phyloP scores from a whole-genome alignment of 1,140 invertebrate species.

The Cydia pomonella region DNA sequence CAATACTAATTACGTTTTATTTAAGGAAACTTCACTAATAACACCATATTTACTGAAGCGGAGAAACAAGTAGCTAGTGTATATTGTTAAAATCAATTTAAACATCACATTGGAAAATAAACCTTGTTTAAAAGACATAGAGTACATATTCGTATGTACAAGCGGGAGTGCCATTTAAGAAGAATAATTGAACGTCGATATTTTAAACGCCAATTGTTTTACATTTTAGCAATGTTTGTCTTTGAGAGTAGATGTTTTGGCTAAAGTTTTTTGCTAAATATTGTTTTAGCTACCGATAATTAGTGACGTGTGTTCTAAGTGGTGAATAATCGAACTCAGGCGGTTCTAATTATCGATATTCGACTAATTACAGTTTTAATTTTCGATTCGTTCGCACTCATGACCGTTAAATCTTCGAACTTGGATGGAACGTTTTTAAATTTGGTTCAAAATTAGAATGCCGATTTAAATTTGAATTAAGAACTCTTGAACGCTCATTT shows the following conservation, averaged over 20 bases:
- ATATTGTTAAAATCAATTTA: constrained; percentile 31
- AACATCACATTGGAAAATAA: not conserved
- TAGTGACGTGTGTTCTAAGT: not conserved
- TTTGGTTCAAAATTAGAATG: not conserved
- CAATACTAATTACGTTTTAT: not conserved
- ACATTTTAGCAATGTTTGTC: not conserved
- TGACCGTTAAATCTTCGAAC: not conserved
- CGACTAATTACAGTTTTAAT: not conserved
- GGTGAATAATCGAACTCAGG: constrained; percentile 12
- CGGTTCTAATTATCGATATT: constrained; percentile 6
- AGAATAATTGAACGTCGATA: not conserved
- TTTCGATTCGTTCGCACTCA: not conserved
- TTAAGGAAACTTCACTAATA: constrained; percentile 11
- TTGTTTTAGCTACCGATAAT: not conserved
- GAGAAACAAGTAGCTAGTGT: not conserved
- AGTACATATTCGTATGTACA: not conserved
- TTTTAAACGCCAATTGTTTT: constrained; percentile 3
- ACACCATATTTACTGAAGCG: not conserved
- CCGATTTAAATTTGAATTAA: not conserved
- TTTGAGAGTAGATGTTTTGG: not conserved
- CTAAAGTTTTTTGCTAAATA: not conserved
- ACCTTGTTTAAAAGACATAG: not conserved
- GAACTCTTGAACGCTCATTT: not conserved
- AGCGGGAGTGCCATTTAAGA: not conserved
- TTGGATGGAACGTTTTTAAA: not conserved